Evolutionary conservation across 2,888 invertebrate species (phyloP).

Genomic region (Theretra japonica): DNA sequence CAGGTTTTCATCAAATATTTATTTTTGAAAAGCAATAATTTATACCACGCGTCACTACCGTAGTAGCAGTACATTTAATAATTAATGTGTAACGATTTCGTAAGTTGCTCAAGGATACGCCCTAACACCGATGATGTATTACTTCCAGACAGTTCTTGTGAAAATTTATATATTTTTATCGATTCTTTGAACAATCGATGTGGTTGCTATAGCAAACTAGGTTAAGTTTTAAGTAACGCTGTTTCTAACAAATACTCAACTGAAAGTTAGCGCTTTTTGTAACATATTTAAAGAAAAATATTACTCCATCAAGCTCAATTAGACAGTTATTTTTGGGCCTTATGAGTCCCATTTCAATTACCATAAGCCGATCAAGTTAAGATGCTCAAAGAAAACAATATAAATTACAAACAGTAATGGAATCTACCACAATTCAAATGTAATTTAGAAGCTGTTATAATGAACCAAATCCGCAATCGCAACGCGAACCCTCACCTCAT

Average conservation of each 20-base stretch:
- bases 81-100: neutral
- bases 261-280: too few relatives aligned
- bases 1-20: neutral
- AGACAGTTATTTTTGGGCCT: too few relatives aligned
- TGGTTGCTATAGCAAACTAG: too few relatives aligned
- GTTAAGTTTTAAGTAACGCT: too few relatives aligned
- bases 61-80: neutral
- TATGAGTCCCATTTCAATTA: too few relatives aligned
- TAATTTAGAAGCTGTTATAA: constrained; percentile 21
- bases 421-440: neutral
- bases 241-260: too few relatives aligned
- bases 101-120: constrained; percentile 1
- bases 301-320: too few relatives aligned
- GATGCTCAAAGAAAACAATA: too few relatives aligned
- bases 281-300: too few relatives aligned
- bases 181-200: neutral
- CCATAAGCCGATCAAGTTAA: too few relatives aligned
- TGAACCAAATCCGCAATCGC: constrained; percentile 20
- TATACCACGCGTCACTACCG: neutral
- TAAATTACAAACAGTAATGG: neutral
- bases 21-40: neutral
- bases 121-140: constrained; percentile 12
- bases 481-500: neutral
- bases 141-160: neutral
- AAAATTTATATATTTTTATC: neutral